phyloP scores from a whole-genome alignment of 2,113 vertebrate genomes.

The Halichoeres trimaculatus region DNA sequence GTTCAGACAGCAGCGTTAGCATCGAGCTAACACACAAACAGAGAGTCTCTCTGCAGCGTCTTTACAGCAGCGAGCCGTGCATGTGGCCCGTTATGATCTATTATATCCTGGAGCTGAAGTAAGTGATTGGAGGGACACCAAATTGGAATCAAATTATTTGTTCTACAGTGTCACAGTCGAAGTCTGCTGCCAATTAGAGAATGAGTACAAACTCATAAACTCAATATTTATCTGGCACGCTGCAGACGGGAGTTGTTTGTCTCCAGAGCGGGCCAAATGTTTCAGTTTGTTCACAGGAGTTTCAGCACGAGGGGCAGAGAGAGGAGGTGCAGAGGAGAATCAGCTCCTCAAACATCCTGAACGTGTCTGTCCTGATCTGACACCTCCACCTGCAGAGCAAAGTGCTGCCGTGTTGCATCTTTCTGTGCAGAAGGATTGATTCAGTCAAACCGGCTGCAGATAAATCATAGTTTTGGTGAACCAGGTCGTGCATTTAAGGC shows the following conservation, averaged over 20 bases:
- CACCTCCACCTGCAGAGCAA: too few species aligned
- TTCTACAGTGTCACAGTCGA: conserved; percentile 54
- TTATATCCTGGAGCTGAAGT: conserved; percentile 41
- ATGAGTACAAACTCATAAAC: conserved; percentile 70
- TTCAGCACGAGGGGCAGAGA: conserved; percentile 29
- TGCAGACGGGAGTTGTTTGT: conserved; percentile 23
- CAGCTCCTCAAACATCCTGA: background rate
- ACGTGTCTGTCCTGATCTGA: too few species aligned
- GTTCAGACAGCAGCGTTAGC: conserved; percentile 52
- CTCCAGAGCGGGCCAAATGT: conserved; percentile 48
- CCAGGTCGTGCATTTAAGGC: background rate
- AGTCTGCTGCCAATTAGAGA: conserved; percentile 69
- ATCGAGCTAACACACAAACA: too few species aligned
- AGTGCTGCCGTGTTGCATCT: too few species aligned
- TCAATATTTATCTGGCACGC: conserved; percentile 57
- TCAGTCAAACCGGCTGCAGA: background rate
- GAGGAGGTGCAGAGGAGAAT: background rate
- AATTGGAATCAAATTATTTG: conserved; percentile 62
- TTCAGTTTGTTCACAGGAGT: conserved; percentile 52
- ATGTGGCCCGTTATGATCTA: conserved; percentile 16
- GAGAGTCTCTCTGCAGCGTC: background rate
- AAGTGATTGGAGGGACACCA: conserved; percentile 55
- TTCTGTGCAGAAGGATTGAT: too few species aligned
- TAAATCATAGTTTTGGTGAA: background rate
- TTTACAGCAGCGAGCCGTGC: conserved; percentile 23